Base-by-base conservation (phyloP, 1,140 invertebrate genomes). In the Lucilia cuprina region DNA sequence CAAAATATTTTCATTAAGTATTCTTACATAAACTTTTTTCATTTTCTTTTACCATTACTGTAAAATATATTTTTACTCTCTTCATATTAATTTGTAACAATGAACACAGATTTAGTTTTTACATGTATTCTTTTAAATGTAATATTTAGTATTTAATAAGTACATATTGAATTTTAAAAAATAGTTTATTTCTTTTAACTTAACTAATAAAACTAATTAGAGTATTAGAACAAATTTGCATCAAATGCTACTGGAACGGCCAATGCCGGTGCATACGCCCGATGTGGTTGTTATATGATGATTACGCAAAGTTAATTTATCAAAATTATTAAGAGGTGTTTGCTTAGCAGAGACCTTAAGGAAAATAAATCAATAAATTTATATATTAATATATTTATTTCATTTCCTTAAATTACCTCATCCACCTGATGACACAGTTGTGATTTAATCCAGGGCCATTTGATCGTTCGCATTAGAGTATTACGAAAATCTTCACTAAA, bases 401-500 rank as follows among this genome's bases (percentile, higher is more conserved):
- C 21, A 7, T 34, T 75, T 78, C 25, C 60, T 14, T 30, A 12
- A 75, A 80, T 7, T 12, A 91, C 89, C 87, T 90, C 89, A 85
- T 91, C 88, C 25, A 83, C 87, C 82, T 88, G 88, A 8, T 89
- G 87, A 84, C 89, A 91, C 8, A 87, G 41, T 84, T 88, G 87
- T 49, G 86, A 82, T 85, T 87, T 88, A 8, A 90, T 77, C 91
- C 92, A 93, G 0, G 94, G 93, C 88, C 94, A 94, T 50, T 94
- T 93, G 35, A 95, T 92, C 0, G 94, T 96, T 19, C 93, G 91
- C 35, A 95, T 89, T 85, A 96, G 92, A 0, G 95, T 96, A 85
- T 93, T 94, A 14, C 95, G 93, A 87, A 96, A 96, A 86, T 96
- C 95, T 87, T 95, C 94, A 49, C 95, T 95, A 88, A 96, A 96